Base-by-base conservation (phyloP, 2,113 vertebrate species). In the Seriola quinqueradiata region DNA sequence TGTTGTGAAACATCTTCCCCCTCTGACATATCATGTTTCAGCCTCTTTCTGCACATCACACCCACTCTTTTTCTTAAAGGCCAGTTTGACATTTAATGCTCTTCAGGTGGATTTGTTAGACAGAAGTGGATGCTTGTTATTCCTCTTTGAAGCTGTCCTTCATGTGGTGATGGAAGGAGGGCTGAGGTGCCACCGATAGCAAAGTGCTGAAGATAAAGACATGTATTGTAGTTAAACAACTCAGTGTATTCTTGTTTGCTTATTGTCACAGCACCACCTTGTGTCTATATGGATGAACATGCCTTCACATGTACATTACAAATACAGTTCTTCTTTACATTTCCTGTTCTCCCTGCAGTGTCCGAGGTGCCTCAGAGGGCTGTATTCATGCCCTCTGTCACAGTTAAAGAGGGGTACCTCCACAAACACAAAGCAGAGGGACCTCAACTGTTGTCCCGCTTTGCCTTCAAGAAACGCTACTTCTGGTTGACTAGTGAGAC, bases 401-500 rank as follows among this genome's bases (percentile, higher is more conserved):
- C 94, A 0, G 90, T 97, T 17, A 97, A 96, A 77, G 97, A 99
- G 89, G 98, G 97, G 0, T 97, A 94, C 91, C 94, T 99, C 81
- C 94, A 96, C 70, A 96, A 96, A 82, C 93, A 95, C 84, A 95
- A 95, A 46, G 94, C 95, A 0, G 91, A 95, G 77, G 93, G 94
- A 0, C 60, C 90, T 0, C 60, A 95, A 42, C 92, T 97, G 79
- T 93, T 97, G 63, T 95, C 96, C 0, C 94, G 96, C 73, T 97
- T 98, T 2, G 78, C 96, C 83, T 98, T 97, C 90, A 97, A 97
- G 95, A 98, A 98, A 83, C 96, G 96, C 42, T 97, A 97, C 84
- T 97, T 98, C 95, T 96, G 97, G 96, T 93, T 99, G 79, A 98
- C 93, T 2, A 94, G 94, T 13, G 95, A 97, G 90, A 92, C 91